phyloP scores from a whole-genome alignment of 2,797 vertebrate genomes.

The Pseudochirops cupreus region DNA sequence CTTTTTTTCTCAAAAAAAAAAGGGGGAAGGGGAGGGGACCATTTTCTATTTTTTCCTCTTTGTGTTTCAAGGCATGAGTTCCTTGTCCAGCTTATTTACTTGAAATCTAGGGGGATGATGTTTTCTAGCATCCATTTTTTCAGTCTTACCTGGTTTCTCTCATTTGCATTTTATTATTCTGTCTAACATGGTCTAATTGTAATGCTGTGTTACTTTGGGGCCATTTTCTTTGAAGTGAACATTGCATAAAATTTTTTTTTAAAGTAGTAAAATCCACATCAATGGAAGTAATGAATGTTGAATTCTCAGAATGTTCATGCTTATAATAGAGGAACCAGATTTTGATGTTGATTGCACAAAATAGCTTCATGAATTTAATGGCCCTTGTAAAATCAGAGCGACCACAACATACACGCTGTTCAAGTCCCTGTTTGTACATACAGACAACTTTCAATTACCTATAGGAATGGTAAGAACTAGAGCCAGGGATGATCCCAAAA shows the following conservation, averaged over 20 bases:
- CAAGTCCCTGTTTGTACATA: background rate
- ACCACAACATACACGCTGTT: background rate
- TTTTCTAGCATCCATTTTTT: conserved; percentile 38
- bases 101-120: conserved; percentile 6
- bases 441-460: background rate
- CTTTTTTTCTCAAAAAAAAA: background rate
- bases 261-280: conserved; percentile 11
- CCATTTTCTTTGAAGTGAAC: conserved; percentile 20
- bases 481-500: background rate
- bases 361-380: background rate
- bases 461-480: background rate
- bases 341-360: conserved; percentile 32
- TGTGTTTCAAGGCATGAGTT: background rate
- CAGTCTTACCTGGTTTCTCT: conserved; percentile 35
- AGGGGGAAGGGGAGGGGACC: background rate
- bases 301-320: conserved; percentile 26
- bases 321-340: conserved; percentile 5
- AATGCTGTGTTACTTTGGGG: conserved; percentile 12
- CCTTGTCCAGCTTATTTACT: background rate
- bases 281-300: background rate
- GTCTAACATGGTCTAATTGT: conserved; percentile 15
- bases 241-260: conserved; percentile 2
- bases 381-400: background rate
- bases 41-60: conserved; percentile 17
- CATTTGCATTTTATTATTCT: conserved; percentile 28